Percentiles rank a stretch among this genome's conserved stretches.
Evolutionary conservation across 2,888 invertebrate genomes (phyloP).

Genomic region (Cybosia mesomella): DNA sequence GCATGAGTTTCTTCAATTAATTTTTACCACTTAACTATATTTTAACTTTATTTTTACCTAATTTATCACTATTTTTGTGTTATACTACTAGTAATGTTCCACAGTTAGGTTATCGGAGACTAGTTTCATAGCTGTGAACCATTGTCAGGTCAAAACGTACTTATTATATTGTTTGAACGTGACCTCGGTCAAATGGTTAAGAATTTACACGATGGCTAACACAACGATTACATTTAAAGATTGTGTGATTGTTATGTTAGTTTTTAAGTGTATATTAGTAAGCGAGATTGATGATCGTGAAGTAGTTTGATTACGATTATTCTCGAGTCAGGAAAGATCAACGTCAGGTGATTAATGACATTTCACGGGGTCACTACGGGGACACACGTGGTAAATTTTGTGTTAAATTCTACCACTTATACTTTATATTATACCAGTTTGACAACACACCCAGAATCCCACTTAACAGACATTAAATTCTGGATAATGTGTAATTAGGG

Average conservation of each 20-base stretch:
- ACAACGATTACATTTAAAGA: background rate
- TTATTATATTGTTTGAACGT: background rate
- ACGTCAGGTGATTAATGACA: no score
- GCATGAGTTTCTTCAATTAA: background rate
- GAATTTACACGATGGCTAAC: background rate
- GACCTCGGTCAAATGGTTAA: background rate
- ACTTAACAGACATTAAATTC: slow-evolving; percentile 26
- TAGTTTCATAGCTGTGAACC: background rate
- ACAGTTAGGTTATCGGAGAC: background rate
- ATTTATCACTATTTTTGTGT: background rate
- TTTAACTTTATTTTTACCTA: background rate
- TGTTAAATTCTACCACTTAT: background rate
- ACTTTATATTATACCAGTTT: slow-evolving; percentile 8
- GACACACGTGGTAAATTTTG: background rate
- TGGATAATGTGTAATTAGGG: slow-evolving; percentile 23
- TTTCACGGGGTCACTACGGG: background rate
- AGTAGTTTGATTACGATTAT: background rate
- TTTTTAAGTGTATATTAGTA: background rate
- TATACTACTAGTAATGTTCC: background rate
- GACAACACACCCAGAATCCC: slow-evolving; percentile 24
- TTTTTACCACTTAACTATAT: no score
- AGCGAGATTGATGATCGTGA: background rate
- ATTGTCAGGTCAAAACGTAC: background rate
- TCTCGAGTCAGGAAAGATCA: no score
- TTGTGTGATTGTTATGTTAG: background rate